Evolutionary conservation across 2,113 vertebrate genomes (phyloP).

Genomic region (Petaurus breviceps): DNA sequence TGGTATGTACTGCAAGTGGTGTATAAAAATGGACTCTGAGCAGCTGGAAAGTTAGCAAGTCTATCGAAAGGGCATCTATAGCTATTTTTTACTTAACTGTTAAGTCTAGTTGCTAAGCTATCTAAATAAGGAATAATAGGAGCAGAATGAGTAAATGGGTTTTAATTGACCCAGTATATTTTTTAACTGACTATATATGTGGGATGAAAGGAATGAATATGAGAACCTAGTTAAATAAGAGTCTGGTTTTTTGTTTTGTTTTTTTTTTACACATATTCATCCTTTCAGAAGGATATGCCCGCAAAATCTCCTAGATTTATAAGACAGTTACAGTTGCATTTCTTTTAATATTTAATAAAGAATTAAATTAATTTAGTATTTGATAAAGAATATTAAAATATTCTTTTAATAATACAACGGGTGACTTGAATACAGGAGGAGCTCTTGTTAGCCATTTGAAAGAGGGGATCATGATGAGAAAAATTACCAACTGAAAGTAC

Average conservation of each 20-base stretch:
- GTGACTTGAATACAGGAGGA: conserved; percentile 23
- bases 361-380: too few relatives aligned
- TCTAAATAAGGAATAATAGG: conserved; percentile 28
- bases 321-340: conserved; percentile 33
- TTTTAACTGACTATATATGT: conserved; percentile 22
- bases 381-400: too few relatives aligned
- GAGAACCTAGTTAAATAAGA: not conserved
- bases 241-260: too few relatives aligned
- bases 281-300: not conserved
- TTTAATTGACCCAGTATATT: conserved; percentile 6
- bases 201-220: not conserved
- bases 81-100: conserved; percentile 27
- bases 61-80: not conserved
- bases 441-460: conserved; percentile 32
- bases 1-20: conserved; percentile 86
- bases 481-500: conserved; percentile 48
- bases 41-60: not conserved
- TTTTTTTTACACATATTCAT: not conserved
- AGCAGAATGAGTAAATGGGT: conserved; percentile 40
- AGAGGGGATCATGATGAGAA: not conserved
- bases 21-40: conserved; percentile 14
- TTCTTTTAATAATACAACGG: too few relatives aligned
- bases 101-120: conserved; percentile 23
- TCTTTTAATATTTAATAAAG: conserved; percentile 50
- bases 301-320: not conserved